Evolutionary conservation across 92 coral and sea anemone species (phyloP), one percentile per base, ranked within the genome.

Genomic region (Zoanthus solanderi): DNA sequence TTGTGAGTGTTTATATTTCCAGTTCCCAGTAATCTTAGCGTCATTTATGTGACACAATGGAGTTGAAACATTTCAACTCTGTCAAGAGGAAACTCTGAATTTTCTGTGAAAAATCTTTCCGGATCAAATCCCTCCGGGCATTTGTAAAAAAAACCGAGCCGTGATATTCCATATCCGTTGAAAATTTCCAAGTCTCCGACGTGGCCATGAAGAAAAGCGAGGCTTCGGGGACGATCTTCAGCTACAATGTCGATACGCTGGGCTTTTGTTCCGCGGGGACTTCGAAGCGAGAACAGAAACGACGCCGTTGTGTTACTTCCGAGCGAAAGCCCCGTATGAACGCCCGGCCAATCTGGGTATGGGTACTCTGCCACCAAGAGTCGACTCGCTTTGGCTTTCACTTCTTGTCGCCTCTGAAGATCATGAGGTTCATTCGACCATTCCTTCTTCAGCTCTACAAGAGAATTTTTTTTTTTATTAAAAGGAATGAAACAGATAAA

Each of bases 181-280:
- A 81, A 81, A n/a, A 81, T 81, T 66, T 81, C 85, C 6, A 81
- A 73, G 29, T 81, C 85, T 45, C 85, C 85, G 29, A 81, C 85
- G 18, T 18, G 31, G 47, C 85, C 85, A 13, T 81, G 85, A 16
- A 81, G 85, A 66, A 81, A 81, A 29, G 85, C 85, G 1, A 71
- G 18, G 71, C 85, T 81, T 16, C 46, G 85, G 73, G 85, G 85
- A 16, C 0, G 85, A 50, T 81, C 85, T 71, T 81, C 85, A 37
- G 85, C 85, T 18, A 81, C 28, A 13, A 81, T 75, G 44, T 81
- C 85, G 28, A 81, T 6, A n/a, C 85, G 66, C 45, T 81, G 85
- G 63, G 85, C 58, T 63, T 81, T 81, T 66, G 85, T 46, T 14
- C 85, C 85, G 17, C 85, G 85, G 30, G 85, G 76, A 50, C 85